Percentiles rank a stretch among this genome's conserved stretches.
These are phyloP conservation scores for Calephelis virginiensis DNA, from an alignment of 1,140 invertebrate genomes.

Conservation along the genomic window DNA sequence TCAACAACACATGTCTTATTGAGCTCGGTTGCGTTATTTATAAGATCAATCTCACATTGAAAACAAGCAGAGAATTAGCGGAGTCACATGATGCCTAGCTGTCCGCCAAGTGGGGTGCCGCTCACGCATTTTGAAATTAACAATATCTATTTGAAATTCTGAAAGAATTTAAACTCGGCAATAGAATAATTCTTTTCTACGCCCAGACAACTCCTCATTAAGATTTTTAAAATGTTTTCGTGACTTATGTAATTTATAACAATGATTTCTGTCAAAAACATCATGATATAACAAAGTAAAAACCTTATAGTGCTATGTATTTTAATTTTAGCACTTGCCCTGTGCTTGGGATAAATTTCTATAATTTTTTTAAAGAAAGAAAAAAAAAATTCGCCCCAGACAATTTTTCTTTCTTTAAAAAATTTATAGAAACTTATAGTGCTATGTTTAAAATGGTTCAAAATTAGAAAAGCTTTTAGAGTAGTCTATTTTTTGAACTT, in stretches of 20 bases:
- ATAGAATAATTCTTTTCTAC: constrained; percentile 53
- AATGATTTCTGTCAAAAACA: not conserved
- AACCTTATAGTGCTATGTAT: not conserved
- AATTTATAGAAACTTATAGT: too few relatives aligned
- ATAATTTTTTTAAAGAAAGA: too few relatives aligned
- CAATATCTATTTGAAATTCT: constrained; percentile 46
- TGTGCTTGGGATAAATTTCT: too few relatives aligned
- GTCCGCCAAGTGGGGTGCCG: constrained; percentile 52
- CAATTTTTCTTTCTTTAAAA: too few relatives aligned
- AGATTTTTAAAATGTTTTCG: constrained; percentile 10
- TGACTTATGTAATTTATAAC: not conserved
- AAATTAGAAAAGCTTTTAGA: not conserved
- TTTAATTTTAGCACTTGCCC: too few relatives aligned
- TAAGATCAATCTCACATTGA: constrained; percentile 47
- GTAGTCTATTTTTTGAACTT: not conserved
- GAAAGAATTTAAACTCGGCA: constrained; percentile 41
- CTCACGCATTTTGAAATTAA: constrained; percentile 70
- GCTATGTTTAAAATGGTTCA: not conserved
- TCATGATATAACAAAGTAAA: not conserved
- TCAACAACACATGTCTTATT: constrained; percentile 10
- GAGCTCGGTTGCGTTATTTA: constrained; percentile 8
- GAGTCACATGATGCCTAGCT: constrained; percentile 58
- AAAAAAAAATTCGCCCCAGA: too few relatives aligned
- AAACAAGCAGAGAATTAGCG: constrained; percentile 44
- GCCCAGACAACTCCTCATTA: constrained; percentile 29